Base-by-base conservation (phyloP, 2,888 invertebrate genomes). In the Sepioteuthis lessoniana region DNA sequence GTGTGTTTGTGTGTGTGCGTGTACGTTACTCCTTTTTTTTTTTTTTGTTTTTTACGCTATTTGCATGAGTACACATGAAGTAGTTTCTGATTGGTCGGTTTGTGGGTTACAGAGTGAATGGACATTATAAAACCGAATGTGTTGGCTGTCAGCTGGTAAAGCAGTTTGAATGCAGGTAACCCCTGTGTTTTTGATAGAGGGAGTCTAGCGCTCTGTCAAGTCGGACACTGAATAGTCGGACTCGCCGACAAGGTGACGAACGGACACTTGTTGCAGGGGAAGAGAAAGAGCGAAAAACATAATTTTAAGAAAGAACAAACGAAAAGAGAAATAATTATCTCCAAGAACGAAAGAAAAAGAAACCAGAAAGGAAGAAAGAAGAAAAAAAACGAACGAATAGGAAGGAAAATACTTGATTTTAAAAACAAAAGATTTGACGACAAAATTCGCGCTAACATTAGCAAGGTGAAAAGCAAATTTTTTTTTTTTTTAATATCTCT, bases 21-120 rank as follows among this genome's bases (percentile, higher is more conserved):
- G 38, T 38, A n/a, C 21, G 46, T 37, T 91, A 37, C 91, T 31
- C 91, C 91, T 46, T 46, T 91, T 37, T 90, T 90, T 90, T 90
- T 90, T 38, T 91, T 91, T 91, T 28, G 31, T 31, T 91, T 46
- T 91, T 42, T 91, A 38, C 46, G 38, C 38, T 46, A 42, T 91
- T 38, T 91, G 91, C 91, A 37, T 38, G 46, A 91, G 91, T 42
- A 91, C 91, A 91, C 91, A 38, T 91, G n/a, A 38, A 31, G 91
- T 46, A 38, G 38, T 46, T 42, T 91, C 91, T 38, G 46, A 46
- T 91, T 38, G 38, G 46, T 38, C 91, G 31, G 91, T 38, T 42
- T 91, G 46, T 46, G 47, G 42, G 92, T n/a, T 92, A n/a, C 47
- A 47, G 37, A 47, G 28, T 38, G 76, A 76, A 76, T 76, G 76